These are phyloP conservation scores for Semicossyphus pulcher DNA, from an alignment of 2,113 vertebrate genomes.

Conservation along the genomic window DNA sequence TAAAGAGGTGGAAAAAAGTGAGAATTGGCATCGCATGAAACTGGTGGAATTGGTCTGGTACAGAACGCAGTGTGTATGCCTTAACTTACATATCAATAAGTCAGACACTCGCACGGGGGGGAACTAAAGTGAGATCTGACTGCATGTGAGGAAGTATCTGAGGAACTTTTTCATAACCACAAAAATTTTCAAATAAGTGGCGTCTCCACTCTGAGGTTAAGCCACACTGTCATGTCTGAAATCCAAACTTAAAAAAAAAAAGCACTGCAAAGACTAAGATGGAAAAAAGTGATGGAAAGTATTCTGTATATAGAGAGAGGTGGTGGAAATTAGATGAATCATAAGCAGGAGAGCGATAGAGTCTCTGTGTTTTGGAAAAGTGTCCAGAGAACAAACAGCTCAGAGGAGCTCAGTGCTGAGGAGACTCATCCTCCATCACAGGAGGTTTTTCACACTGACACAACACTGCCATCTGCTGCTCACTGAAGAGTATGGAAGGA, in stretches of 20 bases:
- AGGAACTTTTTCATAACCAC: conserved; percentile 41
- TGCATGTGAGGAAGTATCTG: conserved; percentile 6
- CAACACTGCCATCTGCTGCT: conserved; percentile 72
- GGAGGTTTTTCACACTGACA: not conserved
- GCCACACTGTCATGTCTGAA: conserved; percentile 20
- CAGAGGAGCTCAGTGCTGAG: conserved; percentile 6
- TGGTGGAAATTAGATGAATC: conserved; percentile 38
- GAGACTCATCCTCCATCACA: not conserved
- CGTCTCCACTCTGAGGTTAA: conserved; percentile 33
- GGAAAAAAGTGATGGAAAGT: not conserved
- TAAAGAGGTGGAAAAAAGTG: too few relatives aligned
- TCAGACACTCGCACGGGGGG: not conserved
- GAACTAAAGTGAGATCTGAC: not conserved
- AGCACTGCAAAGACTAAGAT: not conserved
- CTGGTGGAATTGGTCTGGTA: too few relatives aligned
- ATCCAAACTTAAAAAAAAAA: not conserved
- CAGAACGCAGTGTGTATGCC: not conserved
- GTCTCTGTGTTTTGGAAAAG: conserved; percentile 1
- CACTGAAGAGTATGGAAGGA: not conserved
- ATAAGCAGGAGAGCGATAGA: not conserved
- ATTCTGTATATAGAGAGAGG: not conserved
- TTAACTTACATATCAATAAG: not conserved
- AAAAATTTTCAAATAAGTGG: conserved; percentile 37
- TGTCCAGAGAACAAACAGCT: not conserved
- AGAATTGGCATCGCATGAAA: too few relatives aligned